Conservation (phyloP, 2,797 vertebrate genomes). For the Melanogrammus aeglefinus region DNA sequence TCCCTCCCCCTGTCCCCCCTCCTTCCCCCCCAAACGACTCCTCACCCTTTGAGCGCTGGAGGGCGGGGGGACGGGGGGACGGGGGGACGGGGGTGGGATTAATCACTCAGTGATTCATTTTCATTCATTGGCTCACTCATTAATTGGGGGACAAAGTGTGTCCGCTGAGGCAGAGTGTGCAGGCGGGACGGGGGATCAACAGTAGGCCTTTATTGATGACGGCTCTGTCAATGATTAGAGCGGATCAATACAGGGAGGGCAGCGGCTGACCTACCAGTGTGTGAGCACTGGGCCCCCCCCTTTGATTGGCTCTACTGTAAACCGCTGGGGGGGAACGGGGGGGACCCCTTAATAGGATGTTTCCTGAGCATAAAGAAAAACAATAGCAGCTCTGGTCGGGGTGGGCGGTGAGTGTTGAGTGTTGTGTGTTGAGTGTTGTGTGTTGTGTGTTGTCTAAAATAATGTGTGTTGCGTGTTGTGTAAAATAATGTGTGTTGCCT, state of each 20-base stretch:
- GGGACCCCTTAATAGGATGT: slow-evolving; percentile 5
- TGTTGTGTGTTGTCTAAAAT: too few relatives aligned
- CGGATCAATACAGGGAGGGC: slow-evolving; percentile 58
- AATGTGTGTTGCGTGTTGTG: too few relatives aligned
- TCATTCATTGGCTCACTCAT: slow-evolving; percentile 62
- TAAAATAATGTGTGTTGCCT: too few relatives aligned
- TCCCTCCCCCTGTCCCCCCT: too few relatives aligned
- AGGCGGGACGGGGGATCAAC: slow-evolving; percentile 37
- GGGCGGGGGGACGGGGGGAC: neutral
- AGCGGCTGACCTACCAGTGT: slow-evolving; percentile 33
- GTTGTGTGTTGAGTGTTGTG: too few relatives aligned
- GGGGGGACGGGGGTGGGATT: too few relatives aligned
- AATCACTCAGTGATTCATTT: slow-evolving; percentile 52
- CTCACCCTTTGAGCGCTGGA: slow-evolving; percentile 33
- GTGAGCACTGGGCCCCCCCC: neutral
- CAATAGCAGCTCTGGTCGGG: neutral
- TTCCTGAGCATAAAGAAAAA: slow-evolving; percentile 32
- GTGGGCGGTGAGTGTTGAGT: neutral
- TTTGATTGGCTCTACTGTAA: slow-evolving; percentile 24
- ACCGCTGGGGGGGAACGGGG: neutral
- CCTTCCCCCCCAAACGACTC: slow-evolving; percentile 30
- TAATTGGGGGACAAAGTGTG: slow-evolving; percentile 42
- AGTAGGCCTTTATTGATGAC: slow-evolving; percentile 61
- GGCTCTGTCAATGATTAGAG: slow-evolving; percentile 71
- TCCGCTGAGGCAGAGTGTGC: slow-evolving; percentile 21